Conservation (phyloP, 2,113 vertebrate species). For the Sigmodon hispidus region DNA sequence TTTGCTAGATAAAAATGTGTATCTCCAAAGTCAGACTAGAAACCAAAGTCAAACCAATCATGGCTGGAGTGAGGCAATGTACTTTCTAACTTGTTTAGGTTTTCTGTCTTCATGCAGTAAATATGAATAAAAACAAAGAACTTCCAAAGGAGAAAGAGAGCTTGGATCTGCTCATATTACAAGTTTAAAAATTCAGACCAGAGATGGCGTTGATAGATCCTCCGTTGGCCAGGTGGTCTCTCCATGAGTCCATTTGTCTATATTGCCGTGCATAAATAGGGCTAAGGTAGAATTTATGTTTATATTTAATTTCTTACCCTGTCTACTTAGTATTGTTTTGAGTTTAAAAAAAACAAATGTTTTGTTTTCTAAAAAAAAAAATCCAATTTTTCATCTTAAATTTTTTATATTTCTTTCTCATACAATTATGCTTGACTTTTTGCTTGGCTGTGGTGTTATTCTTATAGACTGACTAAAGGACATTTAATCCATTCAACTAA, state of each 20-base stretch:
- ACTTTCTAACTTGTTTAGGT: neutral
- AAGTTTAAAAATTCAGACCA: constrained; percentile 24
- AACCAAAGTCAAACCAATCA: too few species aligned
- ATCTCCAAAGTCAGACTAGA: constrained; percentile 7
- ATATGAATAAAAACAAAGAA: constrained; percentile 24
- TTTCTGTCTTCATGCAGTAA: constrained; percentile 15
- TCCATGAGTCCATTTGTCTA: too few species aligned
- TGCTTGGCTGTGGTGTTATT: neutral
- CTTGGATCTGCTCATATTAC: constrained; percentile 7
- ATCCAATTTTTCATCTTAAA: constrained; percentile 25
- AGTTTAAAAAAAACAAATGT: too few species aligned
- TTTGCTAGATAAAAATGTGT: neutral
- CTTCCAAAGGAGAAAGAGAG: neutral
- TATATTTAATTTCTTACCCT: too few species aligned
- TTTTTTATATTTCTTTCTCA: constrained; percentile 42
- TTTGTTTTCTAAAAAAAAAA: too few species aligned
- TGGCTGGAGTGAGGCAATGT: neutral
- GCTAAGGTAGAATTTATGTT: too few species aligned
- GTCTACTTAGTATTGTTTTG: too few species aligned
- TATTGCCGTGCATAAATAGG: too few species aligned
- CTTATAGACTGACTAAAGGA: neutral
- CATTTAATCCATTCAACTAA: constrained; percentile 36
- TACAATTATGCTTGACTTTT: constrained; percentile 19
- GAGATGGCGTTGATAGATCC: too few species aligned
- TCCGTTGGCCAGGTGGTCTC: too few species aligned